Evolutionary conservation across 1,140 invertebrate genomes (phyloP).

Genomic region (Dreissena polymorpha): DNA sequence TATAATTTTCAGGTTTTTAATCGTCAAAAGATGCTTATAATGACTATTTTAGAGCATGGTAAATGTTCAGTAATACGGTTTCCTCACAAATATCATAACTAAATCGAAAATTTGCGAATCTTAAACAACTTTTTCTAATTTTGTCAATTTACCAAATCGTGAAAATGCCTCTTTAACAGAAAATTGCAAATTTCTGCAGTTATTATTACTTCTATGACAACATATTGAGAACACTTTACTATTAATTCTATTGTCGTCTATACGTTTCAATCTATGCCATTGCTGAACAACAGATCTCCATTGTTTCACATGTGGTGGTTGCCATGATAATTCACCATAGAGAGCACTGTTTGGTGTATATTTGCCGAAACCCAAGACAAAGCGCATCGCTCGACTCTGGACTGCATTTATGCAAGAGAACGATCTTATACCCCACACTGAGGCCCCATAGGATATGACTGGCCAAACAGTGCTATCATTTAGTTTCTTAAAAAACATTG

Average conservation of each 20-base stretch:
- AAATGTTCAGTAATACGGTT: no score
- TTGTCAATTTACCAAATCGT: no score
- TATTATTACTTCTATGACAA: no score
- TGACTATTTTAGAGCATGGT: no score
- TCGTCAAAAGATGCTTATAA: no score
- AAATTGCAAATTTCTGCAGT: no score
- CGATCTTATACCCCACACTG: slow-evolving; percentile 18
- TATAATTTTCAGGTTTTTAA: no score
- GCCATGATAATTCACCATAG: slow-evolving; percentile 3
- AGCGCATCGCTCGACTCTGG: slow-evolving; percentile 11
- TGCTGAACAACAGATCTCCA: slow-evolving; percentile 1
- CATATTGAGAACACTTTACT: background rate
- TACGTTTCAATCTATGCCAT: background rate
- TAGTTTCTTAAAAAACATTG: slow-evolving; percentile 29
- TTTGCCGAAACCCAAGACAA: slow-evolving; percentile 1
- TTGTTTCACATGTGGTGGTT: slow-evolving; percentile 16
- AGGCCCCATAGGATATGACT: slow-evolving; percentile 5
- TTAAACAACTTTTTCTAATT: no score
- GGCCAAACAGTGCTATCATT: slow-evolving; percentile 32
- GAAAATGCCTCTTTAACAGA: no score
- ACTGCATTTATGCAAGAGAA: slow-evolving; percentile 9
- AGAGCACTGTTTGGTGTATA: slow-evolving; percentile 12
- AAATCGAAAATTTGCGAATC: no score
- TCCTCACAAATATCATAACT: no score
- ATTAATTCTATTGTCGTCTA: background rate